Evolutionary conservation across 2,113 vertebrate genomes (phyloP).

Genomic region (Elephantulus edwardii): DNA sequence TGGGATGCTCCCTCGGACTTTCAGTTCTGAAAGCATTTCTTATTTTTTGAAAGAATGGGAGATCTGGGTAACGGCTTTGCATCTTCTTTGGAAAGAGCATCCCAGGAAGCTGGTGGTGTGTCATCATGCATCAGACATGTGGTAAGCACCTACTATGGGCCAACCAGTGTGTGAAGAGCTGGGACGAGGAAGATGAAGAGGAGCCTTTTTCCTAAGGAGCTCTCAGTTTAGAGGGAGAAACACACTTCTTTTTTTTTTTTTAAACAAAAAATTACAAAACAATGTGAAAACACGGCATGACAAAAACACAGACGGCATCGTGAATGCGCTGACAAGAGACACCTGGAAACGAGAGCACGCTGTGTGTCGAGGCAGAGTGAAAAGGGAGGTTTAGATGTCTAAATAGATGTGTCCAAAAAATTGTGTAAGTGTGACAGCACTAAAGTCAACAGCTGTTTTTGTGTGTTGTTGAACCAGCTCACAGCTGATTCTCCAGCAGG

Average conservation of each 20-base stretch:
- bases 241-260: too few species aligned
- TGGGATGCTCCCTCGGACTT: neutral
- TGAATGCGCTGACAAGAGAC: fast-evolving
- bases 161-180: neutral
- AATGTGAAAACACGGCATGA: neutral
- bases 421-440: too few species aligned
- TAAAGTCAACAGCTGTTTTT: too few species aligned
- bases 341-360: fast-evolving
- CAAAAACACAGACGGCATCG: neutral
- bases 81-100: neutral
- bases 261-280: neutral
- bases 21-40: neutral
- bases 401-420: too few species aligned
- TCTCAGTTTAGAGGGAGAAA: neutral
- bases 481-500: too few species aligned
- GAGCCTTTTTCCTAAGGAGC: neutral
- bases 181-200: neutral
- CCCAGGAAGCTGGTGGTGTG: neutral
- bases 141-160: neutral
- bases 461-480: too few species aligned
- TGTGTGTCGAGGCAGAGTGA: fast-evolving
- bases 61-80: neutral
- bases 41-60: neutral
- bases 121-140: neutral
- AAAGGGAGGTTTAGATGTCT: too few species aligned